Evolutionary conservation across 1,140 invertebrate species (phyloP).

Genomic region (Drosophila virilis): DNA sequence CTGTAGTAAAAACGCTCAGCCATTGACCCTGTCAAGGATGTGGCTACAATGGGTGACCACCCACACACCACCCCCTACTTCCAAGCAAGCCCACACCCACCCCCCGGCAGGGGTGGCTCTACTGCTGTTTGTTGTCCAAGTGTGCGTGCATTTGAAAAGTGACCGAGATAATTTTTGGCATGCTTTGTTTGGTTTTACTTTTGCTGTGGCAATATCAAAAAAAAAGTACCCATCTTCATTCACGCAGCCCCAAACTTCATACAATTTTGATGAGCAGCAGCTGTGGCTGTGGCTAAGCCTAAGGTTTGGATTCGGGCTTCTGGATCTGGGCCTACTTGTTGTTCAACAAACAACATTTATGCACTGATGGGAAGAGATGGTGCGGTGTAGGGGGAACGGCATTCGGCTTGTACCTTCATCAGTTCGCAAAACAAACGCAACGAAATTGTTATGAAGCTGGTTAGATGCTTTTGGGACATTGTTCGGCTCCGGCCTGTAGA

Average conservation of each 20-base stretch:
- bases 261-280: slow-evolving; percentile 77
- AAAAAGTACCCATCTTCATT: not conserved
- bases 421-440: slow-evolving; percentile 52
- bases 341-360: slow-evolving; percentile 71
- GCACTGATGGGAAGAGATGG: slow-evolving; percentile 42
- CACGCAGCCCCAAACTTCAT: slow-evolving; percentile 19
- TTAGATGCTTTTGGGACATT: slow-evolving; percentile 31
- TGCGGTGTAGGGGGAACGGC: not conserved
- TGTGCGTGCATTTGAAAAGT: slow-evolving; percentile 80
- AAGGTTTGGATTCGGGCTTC: slow-evolving; percentile 21
- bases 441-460: slow-evolving; percentile 70
- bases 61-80: not conserved
- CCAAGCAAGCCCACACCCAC: not conserved
- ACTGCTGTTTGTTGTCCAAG: slow-evolving; percentile 24
- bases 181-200: slow-evolving; percentile 77
- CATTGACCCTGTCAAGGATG: slow-evolving; percentile 53
- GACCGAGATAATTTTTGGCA: slow-evolving; percentile 80
- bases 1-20: slow-evolving; percentile 26
- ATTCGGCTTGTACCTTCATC: slow-evolving; percentile 43
- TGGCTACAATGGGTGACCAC: slow-evolving; percentile 9
- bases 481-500: slow-evolving; percentile 38
- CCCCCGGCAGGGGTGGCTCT: not conserved
- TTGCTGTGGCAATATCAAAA: slow-evolving; percentile 37
- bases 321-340: slow-evolving; percentile 10
- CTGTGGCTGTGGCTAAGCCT: slow-evolving; percentile 60